Conservation (phyloP, 1,140 invertebrate genomes). For the Scylla paramamosain region DNA sequence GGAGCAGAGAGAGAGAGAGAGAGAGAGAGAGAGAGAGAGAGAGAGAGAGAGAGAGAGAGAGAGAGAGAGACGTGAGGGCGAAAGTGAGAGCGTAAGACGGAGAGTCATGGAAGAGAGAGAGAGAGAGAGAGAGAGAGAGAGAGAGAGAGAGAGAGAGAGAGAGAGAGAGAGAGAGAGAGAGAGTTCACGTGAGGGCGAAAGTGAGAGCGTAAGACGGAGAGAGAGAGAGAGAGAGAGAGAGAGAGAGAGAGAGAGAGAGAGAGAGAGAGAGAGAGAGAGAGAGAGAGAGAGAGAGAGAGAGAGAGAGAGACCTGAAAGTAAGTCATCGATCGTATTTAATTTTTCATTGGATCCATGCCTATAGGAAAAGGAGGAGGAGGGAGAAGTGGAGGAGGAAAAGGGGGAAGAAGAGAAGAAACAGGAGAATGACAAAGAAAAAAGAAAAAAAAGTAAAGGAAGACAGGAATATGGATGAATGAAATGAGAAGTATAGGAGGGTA, state of each 20-base stretch:
- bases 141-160: neutral
- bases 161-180: neutral
- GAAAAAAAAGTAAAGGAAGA: too few species aligned
- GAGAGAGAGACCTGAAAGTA: constrained; percentile 23
- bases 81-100: neutral
- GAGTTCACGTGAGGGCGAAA: neutral
- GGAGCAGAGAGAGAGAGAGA: too few species aligned
- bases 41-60: neutral
- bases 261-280: constrained; percentile 59
- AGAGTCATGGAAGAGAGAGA: neutral
- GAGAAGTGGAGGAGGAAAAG: too few species aligned
- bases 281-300: constrained; percentile 61
- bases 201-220: neutral
- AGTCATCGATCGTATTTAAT: neutral
- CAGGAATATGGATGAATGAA: too few species aligned
- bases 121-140: neutral
- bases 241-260: neutral
- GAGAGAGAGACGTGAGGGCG: neutral
- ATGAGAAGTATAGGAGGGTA: too few species aligned
- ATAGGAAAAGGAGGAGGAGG: too few species aligned
- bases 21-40: neutral
- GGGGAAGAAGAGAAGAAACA: too few species aligned
- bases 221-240: constrained; percentile 42
- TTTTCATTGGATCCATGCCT: neutral
- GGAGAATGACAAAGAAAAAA: too few species aligned